These are phyloP conservation scores for Muntiacus muntjak DNA, from an alignment of 2,113 vertebrate genomes.

Conservation along the genomic window DNA sequence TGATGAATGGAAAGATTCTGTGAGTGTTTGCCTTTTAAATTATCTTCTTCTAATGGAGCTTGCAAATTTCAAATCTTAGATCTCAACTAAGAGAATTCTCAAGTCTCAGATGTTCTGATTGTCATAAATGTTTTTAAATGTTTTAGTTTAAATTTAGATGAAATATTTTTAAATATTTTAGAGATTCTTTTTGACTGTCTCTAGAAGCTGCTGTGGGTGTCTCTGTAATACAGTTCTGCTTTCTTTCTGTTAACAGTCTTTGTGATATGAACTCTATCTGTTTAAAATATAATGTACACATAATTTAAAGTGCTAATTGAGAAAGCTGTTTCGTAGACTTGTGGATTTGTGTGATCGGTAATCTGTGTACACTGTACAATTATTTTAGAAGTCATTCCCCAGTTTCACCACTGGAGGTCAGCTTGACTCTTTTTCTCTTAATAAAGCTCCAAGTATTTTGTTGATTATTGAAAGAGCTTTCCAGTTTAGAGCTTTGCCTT, in stretches of 20 bases:
- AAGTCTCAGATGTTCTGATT: neutral
- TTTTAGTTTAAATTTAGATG: neutral
- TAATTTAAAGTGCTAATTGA: neutral
- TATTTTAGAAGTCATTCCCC: conserved; percentile 40
- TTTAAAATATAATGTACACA: neutral
- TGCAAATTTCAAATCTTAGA: neutral
- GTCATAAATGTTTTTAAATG: neutral
- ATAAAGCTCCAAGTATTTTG: neutral
- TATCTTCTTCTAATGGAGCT: neutral
- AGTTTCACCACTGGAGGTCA: conserved; percentile 75
- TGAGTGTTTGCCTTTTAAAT: neutral
- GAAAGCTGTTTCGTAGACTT: neutral
- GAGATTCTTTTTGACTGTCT: neutral
- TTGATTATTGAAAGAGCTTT: rapidly evolving
- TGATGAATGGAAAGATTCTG: neutral
- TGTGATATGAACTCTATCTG: neutral
- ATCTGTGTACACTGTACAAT: neutral
- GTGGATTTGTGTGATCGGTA: neutral
- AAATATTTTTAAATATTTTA: neutral
- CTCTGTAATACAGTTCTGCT: neutral
- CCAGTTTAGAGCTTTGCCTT: neutral
- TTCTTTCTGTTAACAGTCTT: neutral
- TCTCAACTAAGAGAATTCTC: neutral
- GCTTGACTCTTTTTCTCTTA: conserved; percentile 53
- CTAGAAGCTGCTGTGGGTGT: neutral